Percentiles rank a stretch among this genome's conserved stretches.
These are phyloP conservation scores for Hoplostethus atlanticus DNA, from an alignment of 2,797 vertebrate genomes.

Conservation along the genomic window DNA sequence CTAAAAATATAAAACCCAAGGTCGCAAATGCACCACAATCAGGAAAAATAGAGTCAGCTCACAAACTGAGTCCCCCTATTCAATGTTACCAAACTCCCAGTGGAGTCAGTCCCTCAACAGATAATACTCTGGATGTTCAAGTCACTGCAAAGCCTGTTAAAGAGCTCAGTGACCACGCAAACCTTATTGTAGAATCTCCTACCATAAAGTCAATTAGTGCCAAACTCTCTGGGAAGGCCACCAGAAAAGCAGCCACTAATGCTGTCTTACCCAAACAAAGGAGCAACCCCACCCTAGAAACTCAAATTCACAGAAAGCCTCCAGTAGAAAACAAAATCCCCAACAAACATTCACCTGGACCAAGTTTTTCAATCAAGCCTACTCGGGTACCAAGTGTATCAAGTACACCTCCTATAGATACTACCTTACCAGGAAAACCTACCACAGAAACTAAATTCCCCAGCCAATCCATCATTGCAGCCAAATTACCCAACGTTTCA, in stretches of 20 bases:
- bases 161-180: conserved; percentile 23
- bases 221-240: conserved; percentile 15
- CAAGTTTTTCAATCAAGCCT: conserved; percentile 1
- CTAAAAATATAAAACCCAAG: conserved; percentile 9
- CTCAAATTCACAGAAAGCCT: conserved; percentile 23
- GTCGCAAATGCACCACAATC: conserved; percentile 28
- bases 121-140: conserved; percentile 8
- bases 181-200: background rate
- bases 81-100: conserved; percentile 20
- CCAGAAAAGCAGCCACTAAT: conserved; percentile 9
- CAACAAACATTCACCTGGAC: background rate
- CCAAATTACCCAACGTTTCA: conserved; percentile 30
- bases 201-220: conserved; percentile 15
- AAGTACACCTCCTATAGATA: conserved; percentile 23
- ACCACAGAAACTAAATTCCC: conserved; percentile 27
- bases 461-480: background rate
- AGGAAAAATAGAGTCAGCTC: conserved; percentile 20
- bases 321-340: conserved; percentile 23
- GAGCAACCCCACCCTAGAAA: conserved; percentile 17
- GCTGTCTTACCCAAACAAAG: conserved; percentile 22
- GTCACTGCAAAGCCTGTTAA: conserved; percentile 14
- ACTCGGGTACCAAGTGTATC: conserved; percentile 13
- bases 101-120: conserved; percentile 25
- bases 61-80: background rate
- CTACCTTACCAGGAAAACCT: conserved; percentile 6